Evolutionary conservation across 2,888 invertebrate species (phyloP).

Genomic region (Ichneumoninae sp.): DNA sequence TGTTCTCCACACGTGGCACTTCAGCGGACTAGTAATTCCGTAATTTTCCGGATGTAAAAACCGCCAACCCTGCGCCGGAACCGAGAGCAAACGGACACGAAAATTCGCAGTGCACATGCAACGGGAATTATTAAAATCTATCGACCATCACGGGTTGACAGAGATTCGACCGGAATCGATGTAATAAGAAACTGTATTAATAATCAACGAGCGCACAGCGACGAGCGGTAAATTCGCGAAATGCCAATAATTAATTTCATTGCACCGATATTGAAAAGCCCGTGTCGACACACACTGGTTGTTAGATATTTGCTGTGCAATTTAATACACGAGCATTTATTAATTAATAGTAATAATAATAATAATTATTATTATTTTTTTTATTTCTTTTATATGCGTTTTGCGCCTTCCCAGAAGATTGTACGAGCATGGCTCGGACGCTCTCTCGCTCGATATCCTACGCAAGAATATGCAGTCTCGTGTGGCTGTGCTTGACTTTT

Average conservation of each 20-base stretch:
- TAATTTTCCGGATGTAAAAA: constrained; percentile 8
- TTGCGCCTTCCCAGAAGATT: neutral
- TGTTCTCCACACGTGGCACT: constrained; percentile 16
- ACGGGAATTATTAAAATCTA: neutral
- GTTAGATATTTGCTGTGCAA: neutral
- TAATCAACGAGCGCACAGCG: neutral
- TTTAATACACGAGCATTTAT: neutral
- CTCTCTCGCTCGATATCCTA: neutral
- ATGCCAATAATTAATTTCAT: constrained; percentile 1
- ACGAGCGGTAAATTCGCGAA: neutral
- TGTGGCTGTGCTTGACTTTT: constrained; percentile 19
- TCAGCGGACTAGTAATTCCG: constrained; percentile 12
- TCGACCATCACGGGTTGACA: neutral
- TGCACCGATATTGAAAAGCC: neutral
- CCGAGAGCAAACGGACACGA: neutral
- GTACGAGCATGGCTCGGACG: neutral
- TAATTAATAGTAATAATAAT: neutral
- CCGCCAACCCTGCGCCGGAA: neutral
- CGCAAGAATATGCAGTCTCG: neutral
- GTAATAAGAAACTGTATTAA: neutral
- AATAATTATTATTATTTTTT: neutral
- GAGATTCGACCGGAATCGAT: neutral
- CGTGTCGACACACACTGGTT: neutral
- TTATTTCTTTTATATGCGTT: neutral
- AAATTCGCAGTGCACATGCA: neutral